Base-by-base conservation (phyloP, 2,888 invertebrate species). In the Trachelus troglodyta region DNA sequence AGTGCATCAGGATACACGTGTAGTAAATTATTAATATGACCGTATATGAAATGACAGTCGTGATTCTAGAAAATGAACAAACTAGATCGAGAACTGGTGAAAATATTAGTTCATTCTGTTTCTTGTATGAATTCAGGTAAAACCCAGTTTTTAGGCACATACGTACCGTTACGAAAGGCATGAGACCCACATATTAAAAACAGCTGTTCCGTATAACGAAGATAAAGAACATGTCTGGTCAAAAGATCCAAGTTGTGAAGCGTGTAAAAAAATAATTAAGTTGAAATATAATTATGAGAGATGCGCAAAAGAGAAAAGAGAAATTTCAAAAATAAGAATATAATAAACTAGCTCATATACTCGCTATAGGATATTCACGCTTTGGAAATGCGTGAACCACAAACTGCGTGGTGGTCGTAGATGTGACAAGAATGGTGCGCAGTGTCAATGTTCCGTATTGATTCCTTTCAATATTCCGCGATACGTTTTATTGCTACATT, bases 401-500 rank as follows among this genome's bases (percentile, higher is more conserved):
- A 34, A 31, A 30, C 74, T 30, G n/a, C 74, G 37, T 35, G 71
- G 11, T 23, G 71, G 1, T 34, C 71, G 71, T 34, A 31, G 15
- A 34, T 71, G 23, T 71, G 71, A 71, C 71, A 71, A 34, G 71
- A 71, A 71, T 33, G 31, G 31, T 12, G 71, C 33, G 71, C 71
- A 31, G 71, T 71, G 71, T 71, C 74, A n/a, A 11, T 35, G 74
- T 35, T 40, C 34, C 12, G 37, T 74, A 37, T 74, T 34, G 71
- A 71, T 73, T 75, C 75, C 81, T 81, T 83, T 85, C 85, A 83
- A 83, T 85, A 83, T 85, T 85, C 84, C 81, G 80, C 82, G 83
- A 81, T 84, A 85, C 83, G 82, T 84, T 84, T 83, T 83, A 85
- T 84, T 84, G 83, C 83, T 81, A 82, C 83, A 85, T 86, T 85